These are phyloP conservation scores for Danio aesculapii DNA, from an alignment of 2,797 vertebrate species.

Conservation along the genomic window DNA sequence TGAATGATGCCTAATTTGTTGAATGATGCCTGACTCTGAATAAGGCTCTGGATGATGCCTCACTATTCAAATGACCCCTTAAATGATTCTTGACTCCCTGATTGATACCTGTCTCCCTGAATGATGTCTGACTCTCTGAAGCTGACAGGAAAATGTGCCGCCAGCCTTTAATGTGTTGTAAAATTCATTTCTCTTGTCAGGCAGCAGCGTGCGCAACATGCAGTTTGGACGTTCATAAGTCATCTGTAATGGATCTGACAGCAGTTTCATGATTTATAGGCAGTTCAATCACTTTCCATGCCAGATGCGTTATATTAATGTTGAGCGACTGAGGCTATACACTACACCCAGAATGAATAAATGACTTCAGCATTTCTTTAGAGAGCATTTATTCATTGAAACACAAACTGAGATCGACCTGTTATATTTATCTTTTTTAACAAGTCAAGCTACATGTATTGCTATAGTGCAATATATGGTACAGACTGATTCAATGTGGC, in stretches of 20 bases:
- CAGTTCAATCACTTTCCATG: background rate
- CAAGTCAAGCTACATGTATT: too few relatives aligned
- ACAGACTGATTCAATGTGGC: too few relatives aligned
- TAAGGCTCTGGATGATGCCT: too few relatives aligned
- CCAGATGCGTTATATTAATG: background rate
- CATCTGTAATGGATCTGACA: background rate
- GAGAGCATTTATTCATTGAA: background rate
- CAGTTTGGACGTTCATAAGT: conserved; percentile 5
- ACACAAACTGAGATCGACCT: background rate
- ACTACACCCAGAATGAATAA: background rate
- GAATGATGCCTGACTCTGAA: too few relatives aligned
- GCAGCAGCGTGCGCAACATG: background rate
- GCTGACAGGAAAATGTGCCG: background rate
- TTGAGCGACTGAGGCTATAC: background rate
- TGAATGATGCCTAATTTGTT: too few relatives aligned
- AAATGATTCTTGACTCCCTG: too few relatives aligned
- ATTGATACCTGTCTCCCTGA: too few relatives aligned
- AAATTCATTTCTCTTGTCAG: conserved; percentile 16
- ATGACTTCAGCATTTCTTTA: background rate
- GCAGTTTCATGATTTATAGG: background rate
- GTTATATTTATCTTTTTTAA: background rate
- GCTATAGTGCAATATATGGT: too few relatives aligned
- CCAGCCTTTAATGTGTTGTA: background rate
- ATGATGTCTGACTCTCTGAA: background rate
- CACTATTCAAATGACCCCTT: too few relatives aligned